phyloP scores from a whole-genome alignment of 2,113 vertebrate genomes.

The Callaeas wilsoni region DNA sequence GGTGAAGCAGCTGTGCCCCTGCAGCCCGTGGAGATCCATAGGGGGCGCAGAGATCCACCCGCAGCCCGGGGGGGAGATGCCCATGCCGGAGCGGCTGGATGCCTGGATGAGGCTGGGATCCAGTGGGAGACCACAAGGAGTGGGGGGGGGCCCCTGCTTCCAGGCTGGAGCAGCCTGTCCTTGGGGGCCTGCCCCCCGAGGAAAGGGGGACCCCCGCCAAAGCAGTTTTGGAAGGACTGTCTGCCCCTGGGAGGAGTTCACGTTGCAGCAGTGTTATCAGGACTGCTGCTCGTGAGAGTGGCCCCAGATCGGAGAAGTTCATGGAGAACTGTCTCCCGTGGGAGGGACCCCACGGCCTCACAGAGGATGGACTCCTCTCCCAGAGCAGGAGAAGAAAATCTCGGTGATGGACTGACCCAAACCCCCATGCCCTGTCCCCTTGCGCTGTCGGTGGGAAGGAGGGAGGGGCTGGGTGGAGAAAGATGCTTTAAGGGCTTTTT shows the following conservation, averaged over 20 bases:
- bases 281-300: too few species aligned
- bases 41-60: neutral
- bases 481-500: neutral
- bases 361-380: too few species aligned
- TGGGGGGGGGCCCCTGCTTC: neutral
- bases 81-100: accelerated
- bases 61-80: neutral
- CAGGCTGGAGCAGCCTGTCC: neutral
- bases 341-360: too few species aligned
- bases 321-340: too few species aligned
- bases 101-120: neutral
- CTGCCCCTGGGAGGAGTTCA: accelerated
- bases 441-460: neutral
- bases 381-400: too few species aligned
- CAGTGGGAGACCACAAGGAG: neutral
- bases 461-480: neutral
- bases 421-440: too few species aligned
- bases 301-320: too few species aligned
- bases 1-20: neutral
- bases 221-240: neutral
- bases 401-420: too few species aligned
- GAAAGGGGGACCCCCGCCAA: accelerated
- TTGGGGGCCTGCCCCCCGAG: neutral
- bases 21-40: accelerated
- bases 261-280: too few species aligned